Percentiles rank a stretch among this genome's conserved stretches.
Conservation (phyloP, 2,888 invertebrate species). For the Chelonus formosanus region DNA sequence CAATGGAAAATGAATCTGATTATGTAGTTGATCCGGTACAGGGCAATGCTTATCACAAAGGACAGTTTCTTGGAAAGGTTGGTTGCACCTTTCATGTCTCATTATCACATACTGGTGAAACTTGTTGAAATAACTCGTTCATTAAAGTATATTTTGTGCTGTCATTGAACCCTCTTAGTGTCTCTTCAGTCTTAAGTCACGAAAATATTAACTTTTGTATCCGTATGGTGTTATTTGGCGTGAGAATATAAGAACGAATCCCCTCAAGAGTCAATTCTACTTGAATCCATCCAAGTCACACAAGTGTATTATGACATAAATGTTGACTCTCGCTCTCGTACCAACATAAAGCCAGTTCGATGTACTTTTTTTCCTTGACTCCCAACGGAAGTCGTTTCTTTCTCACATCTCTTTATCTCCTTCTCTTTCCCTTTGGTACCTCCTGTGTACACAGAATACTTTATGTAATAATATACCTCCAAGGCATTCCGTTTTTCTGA, state of each 20-base stretch:
- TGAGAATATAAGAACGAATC: constrained; percentile 25
- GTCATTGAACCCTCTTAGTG: constrained; percentile 10
- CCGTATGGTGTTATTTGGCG: constrained; percentile 21
- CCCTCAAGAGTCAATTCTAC: constrained; percentile 18
- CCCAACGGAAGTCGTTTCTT: constrained; percentile 32
- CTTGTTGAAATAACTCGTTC: constrained; percentile 25
- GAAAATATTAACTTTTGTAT: constrained; percentile 23
- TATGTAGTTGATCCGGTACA: constrained; percentile 59
- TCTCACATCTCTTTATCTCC: constrained; percentile 20
- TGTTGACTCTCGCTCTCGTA: constrained; percentile 31
- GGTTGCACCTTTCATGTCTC: constrained; percentile 31
- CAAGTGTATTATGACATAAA: constrained; percentile 19
- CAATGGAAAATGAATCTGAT: constrained; percentile 51
- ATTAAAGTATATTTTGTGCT: constrained; percentile 11
- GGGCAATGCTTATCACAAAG: constrained; percentile 59
- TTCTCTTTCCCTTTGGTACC: constrained; percentile 23
- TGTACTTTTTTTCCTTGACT: constrained; percentile 35
- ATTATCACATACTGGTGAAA: constrained; percentile 30
- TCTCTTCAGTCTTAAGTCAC: constrained; percentile 12
- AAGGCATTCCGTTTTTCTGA: neutral
- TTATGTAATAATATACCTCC: constrained; percentile 21
- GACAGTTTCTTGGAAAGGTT: constrained; percentile 59
- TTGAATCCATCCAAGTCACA: constrained; percentile 18
- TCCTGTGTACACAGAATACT: constrained; percentile 5
- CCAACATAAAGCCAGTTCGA: constrained; percentile 29